Base-by-base conservation (phyloP, 2,888 invertebrate species). In the Ormyrus pomaceus region DNA sequence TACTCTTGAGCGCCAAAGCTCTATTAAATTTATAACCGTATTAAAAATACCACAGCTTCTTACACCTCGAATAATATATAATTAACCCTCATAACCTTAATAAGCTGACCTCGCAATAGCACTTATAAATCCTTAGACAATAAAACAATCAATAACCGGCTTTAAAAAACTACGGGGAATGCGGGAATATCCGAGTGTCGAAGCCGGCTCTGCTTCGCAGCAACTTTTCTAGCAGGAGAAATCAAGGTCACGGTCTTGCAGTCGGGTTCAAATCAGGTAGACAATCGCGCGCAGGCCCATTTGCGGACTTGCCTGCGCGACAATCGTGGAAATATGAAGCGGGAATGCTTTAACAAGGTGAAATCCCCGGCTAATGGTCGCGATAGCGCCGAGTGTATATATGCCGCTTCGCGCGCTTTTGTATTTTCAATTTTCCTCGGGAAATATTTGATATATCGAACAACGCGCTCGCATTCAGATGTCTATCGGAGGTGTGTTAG, bases 291-390 rank as follows among this genome's bases (percentile, higher is more conserved):
- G 10, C 5, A 4, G 59, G 69, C 19, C 74, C 51, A 76, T 70
- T 69, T 55, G 77, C 51, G 72, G 66, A 48, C 10, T 61, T 55
- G 45, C 65, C 19, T 7, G 19, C 13, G 64, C 72, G 77, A 80
- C 80, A 77, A 73, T 74, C 77, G 77, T 62, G 70, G 66, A 78
- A 78, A 81, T 78, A 81, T 74, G 71, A 72, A 64, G 53, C 65
- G 78, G 34, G 80, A 77, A 77, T 73, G 65, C 46, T 55, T 61
- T 81, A 81, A 81, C 68, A 78, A 81, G 81, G 78, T 78, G 78
- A 78, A 81, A 78, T 81, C 46, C 68, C 13, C 51, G 19, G 56
- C 59, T 76, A 59, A 53, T 68, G 45, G 46, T 51, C 59, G 8
- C 46, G 51, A 6, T n/a, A 9, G n/a, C 6, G 70, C n/a, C 50